These are phyloP conservation scores for Strigamia transsilvanica DNA, from an alignment of 2,888 invertebrate genomes.

Conservation along the genomic window DNA sequence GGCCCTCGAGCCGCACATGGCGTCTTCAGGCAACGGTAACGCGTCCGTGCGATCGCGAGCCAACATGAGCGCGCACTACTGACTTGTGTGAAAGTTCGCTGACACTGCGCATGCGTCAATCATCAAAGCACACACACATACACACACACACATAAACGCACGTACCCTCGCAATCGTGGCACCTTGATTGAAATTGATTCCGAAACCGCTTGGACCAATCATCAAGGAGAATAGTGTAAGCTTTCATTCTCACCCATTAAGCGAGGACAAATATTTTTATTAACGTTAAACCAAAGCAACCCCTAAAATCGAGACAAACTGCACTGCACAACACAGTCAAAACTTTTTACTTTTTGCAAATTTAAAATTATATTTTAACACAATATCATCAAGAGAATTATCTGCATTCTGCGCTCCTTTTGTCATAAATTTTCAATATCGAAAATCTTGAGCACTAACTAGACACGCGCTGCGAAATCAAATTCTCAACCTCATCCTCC, in stretches of 20 bases:
- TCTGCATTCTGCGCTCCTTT: background rate
- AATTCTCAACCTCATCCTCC: slow-evolving; percentile 30
- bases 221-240: background rate
- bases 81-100: slow-evolving; percentile 4
- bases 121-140: slow-evolving; percentile 3
- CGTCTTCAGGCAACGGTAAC: slow-evolving; percentile 31
- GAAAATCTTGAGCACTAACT: slow-evolving; percentile 20
- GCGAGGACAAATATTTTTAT: slow-evolving; percentile 6
- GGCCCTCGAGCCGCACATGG: slow-evolving; percentile 41
- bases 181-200: slow-evolving; percentile 49
- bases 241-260: background rate
- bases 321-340: background rate
- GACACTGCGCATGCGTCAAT: slow-evolving; percentile 25
- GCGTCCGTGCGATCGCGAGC: slow-evolving; percentile 44
- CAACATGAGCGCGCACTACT: slow-evolving; percentile 43
- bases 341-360: background rate
- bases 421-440: background rate
- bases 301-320: background rate
- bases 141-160: background rate
- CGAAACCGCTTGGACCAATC: slow-evolving; percentile 23
- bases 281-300: slow-evolving; percentile 4
- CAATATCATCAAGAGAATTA: too few relatives aligned
- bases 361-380: background rate
- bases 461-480: slow-evolving; percentile 11
- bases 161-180: slow-evolving; percentile 17